These are phyloP conservation scores for Oryzias curvinotus DNA, from an alignment of 2,113 vertebrate species.

Conservation along the genomic window DNA sequence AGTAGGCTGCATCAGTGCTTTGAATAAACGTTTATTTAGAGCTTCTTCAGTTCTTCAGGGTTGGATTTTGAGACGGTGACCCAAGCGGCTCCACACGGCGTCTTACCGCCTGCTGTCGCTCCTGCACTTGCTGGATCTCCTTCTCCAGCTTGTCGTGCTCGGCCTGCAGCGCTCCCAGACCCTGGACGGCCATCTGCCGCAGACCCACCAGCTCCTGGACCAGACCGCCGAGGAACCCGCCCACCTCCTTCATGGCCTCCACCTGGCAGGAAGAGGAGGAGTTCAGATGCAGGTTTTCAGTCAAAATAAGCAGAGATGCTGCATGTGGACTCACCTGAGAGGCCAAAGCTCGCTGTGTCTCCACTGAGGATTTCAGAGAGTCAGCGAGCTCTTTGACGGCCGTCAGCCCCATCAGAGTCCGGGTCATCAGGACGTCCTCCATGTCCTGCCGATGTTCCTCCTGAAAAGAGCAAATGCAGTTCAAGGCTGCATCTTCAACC, in stretches of 20 bases:
- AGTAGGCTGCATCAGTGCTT: neutral
- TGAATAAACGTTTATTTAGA: too few species aligned
- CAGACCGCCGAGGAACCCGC: conserved; percentile 73
- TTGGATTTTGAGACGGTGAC: too few species aligned
- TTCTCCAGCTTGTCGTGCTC: conserved; percentile 77
- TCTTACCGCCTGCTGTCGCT: conserved; percentile 74
- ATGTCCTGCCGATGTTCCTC: conserved; percentile 80
- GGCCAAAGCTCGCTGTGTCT: conserved; percentile 73
- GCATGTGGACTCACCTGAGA: conserved; percentile 72
- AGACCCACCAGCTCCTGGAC: conserved; percentile 70
- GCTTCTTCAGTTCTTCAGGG: neutral
- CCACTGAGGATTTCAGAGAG: conserved; percentile 76
- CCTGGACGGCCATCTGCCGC: conserved; percentile 59
- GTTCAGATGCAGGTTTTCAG: too few species aligned
- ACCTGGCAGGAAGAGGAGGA: conserved; percentile 70
- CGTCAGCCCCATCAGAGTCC: conserved; percentile 73
- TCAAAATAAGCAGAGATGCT: neutral
- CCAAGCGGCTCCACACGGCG: neutral
- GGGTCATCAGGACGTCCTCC: conserved; percentile 71
- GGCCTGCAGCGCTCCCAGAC: conserved; percentile 73
- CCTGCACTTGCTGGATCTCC: conserved; percentile 67
- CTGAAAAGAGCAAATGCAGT: conserved; percentile 59
- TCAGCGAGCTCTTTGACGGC: conserved; percentile 77
- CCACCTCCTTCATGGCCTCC: conserved; percentile 81
- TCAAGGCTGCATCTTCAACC: too few species aligned